Evolutionary conservation across 1,140 invertebrate genomes (phyloP).

Genomic region (Brachionus sp.): DNA sequence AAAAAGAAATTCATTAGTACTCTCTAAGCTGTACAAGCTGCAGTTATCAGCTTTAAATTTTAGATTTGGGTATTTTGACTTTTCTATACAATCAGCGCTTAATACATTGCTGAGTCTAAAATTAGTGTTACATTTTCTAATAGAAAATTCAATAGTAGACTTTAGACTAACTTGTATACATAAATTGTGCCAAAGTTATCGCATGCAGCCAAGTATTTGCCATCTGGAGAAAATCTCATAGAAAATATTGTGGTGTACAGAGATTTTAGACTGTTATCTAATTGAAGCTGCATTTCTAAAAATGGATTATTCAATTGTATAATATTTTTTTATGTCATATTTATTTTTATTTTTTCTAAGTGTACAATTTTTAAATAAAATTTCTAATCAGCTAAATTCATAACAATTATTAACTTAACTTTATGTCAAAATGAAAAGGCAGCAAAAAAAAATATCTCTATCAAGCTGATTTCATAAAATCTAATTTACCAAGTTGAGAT

Average conservation of each 20-base stretch:
- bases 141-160: slow-evolving; percentile 43
- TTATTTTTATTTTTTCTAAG: neutral
- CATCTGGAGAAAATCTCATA: slow-evolving; percentile 76
- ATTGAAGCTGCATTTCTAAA: neutral
- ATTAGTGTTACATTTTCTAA: slow-evolving; percentile 51
- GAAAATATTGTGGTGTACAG: slow-evolving; percentile 74
- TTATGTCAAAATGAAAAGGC: neutral
- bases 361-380: neutral
- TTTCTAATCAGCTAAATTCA: neutral
- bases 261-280: slow-evolving; percentile 53
- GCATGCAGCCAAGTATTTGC: slow-evolving; percentile 73
- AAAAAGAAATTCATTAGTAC: slow-evolving; percentile 10
- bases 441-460: neutral
- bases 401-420: neutral
- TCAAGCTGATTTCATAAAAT: neutral
- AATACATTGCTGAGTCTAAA: slow-evolving; percentile 51
- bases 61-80: neutral
- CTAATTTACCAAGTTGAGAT: neutral
- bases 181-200: slow-evolving; percentile 79
- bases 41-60: slow-evolving; percentile 26
- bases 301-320: neutral
- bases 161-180: slow-evolving; percentile 70
- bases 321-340: neutral
- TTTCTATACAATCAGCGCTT: slow-evolving; percentile 17
- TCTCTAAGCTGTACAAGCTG: slow-evolving; percentile 22